phyloP scores from a whole-genome alignment of 92 coral and sea anemone species.

The Zoanthus solanderi region DNA sequence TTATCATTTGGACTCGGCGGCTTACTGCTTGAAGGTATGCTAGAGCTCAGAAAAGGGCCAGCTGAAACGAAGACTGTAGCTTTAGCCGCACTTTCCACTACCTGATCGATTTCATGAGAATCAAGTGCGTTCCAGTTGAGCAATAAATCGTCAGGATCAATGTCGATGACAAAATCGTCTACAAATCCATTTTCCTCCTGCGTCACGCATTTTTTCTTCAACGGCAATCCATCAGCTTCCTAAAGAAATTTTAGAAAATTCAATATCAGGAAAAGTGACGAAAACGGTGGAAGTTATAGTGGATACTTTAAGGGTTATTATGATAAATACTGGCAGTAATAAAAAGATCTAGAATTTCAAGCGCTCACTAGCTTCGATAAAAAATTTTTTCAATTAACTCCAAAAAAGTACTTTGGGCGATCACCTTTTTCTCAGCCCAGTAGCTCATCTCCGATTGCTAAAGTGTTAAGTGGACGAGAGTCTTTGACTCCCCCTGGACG shows the following conservation, averaged over 20 bases:
- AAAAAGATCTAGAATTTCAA: too few species aligned
- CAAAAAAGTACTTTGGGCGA: too few species aligned
- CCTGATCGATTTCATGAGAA: constrained; percentile 44
- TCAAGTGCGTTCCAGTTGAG: constrained; percentile 42
- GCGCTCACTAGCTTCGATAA: too few species aligned
- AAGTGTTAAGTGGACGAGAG: too few species aligned
- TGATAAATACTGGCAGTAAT: not conserved
- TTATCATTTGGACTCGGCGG: constrained; percentile 28
- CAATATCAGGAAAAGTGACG: not conserved
- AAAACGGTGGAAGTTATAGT: not conserved
- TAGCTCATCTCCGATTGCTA: too few species aligned
- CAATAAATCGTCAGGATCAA: constrained; percentile 29
- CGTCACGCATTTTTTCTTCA: constrained; percentile 24
- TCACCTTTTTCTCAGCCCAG: too few species aligned
- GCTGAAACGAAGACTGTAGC: constrained; percentile 35
- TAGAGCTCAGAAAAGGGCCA: constrained; percentile 33
- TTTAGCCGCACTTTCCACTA: constrained; percentile 38
- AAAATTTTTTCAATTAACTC: too few species aligned
- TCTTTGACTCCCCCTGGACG: too few species aligned
- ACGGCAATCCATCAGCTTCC: constrained; percentile 28
- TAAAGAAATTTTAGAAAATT: not conserved
- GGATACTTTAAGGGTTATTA: not conserved
- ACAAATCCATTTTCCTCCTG: constrained; percentile 39
- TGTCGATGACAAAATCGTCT: constrained; percentile 44
- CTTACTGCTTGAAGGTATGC: constrained; percentile 41